Base-by-base conservation (phyloP, 1,140 invertebrate species). In the Drosophila mojavensis region DNA sequence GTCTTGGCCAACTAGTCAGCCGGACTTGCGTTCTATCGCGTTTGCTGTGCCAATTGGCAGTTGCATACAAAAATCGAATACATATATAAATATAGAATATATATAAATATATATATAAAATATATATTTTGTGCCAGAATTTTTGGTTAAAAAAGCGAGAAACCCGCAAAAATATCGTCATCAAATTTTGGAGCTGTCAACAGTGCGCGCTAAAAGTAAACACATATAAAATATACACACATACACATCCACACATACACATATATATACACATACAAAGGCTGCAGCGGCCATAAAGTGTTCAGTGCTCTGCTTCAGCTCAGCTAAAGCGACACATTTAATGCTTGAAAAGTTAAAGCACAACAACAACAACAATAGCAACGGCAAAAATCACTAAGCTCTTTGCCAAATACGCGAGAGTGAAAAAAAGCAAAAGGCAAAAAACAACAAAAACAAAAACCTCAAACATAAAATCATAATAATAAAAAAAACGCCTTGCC, bases 261-360 rank as follows among this genome's bases (percentile, higher is more conserved):
- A 50, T 36, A 66, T 41, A 70, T 10, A 70, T 15, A 60, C 47
- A 50, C 43, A 60, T 24, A 64, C 60, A 68, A 83, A 82, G 72
- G 76, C 76, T 78, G 51, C 50, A 67, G 55, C 61, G 79, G 84
- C 83, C 80, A 45, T 88, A 88, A 88, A 88, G 83, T 89, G 83
- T 48, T 60, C 43, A 48, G 55, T 43, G 55, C 15, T 54, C 74
- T 4, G 13, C 55, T 28, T 48, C 36, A 33, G 7, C 41, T 26
- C 60, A 62, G 59, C 75, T 75, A 65, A 78, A 78, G 47, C 77
- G 78, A 79, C 78, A 79, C 78, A 79, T 86, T 86, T 89, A 74
- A 86, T 83, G 79, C 83, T 88, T 78, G 64, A 78, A 76, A 82
- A 81, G 79, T 79, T 61, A 48, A 77, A 66, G 70, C 78, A 65